Base-by-base conservation (phyloP, 2,113 vertebrate genomes). In the Suricata suricatta region DNA sequence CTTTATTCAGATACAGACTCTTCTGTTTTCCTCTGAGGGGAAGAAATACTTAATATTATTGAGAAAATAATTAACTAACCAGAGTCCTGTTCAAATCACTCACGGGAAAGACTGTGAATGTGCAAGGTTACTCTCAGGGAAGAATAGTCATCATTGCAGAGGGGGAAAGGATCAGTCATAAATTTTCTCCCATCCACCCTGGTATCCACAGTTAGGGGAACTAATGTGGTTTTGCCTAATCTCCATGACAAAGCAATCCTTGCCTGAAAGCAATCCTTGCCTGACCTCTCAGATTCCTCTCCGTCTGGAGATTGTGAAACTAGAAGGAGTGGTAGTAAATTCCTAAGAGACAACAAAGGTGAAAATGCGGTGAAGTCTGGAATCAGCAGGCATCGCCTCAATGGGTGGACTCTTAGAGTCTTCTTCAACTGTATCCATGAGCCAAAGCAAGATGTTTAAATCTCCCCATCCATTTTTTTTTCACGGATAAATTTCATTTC, bases 101-200 rank as follows among this genome's bases (percentile, higher is more conserved):
- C 69, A 68, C 14, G 64, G 77, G 44, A 95, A 95, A 93, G 47
- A 71, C 14, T 97, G 96, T 98, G 68, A 96, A 89, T 38, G 16
- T 3, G 76, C 29, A 93, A 95, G 50, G 2, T 69, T 97, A 69
- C 47, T 12, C 69, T 29, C 35, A 3, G 82, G 35, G 76, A 97
- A 95, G 54, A 95, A 33, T 93, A 95, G 95, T 97, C 96, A 82
- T 97, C 94, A 97, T 86, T 63, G 92, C 80, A 95, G 47, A 86
- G 71, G 25, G 38, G 25, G 16, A 10, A 91, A 80, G 27, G 2
- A 83, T 29, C 21, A 3, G 52, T 44, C 76, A 88, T 92, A 94
- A 91, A 80, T 97, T 95, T 82, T 93, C 71, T 96, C 81, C 80
- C 52, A 68, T 60, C 38, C 71, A 63, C 81, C 82, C 38, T 87